Conservation (phyloP, 2,888 invertebrate genomes). For the Alentia gelatinosa region DNA sequence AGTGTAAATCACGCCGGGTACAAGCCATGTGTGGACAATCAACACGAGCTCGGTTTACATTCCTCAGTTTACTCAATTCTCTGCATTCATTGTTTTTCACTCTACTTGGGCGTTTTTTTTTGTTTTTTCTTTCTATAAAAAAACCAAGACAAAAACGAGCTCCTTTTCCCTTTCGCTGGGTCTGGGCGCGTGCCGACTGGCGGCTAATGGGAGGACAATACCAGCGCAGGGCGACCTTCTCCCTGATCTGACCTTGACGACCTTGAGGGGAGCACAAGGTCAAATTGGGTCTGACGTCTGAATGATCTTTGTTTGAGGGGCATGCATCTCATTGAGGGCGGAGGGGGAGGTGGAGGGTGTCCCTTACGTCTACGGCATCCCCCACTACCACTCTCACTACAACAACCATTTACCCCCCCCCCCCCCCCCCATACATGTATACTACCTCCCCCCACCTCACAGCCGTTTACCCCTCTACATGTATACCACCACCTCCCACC, state of each 20-base stretch:
- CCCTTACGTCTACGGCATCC: too few relatives aligned
- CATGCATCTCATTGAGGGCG: not conserved
- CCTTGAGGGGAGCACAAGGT: conserved; percentile 24
- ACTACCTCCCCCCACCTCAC: too few relatives aligned
- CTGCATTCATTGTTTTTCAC: not conserved
- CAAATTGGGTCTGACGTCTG: conserved; percentile 35
- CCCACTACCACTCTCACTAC: too few relatives aligned
- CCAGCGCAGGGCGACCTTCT: not conserved
- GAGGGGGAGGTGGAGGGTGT: too few relatives aligned
- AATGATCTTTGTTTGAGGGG: conserved; percentile 43
- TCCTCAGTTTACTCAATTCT: not conserved
- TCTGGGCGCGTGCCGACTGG: not conserved
- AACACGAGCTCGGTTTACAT: not conserved
- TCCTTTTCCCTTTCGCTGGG: not conserved
- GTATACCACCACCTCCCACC: too few relatives aligned
- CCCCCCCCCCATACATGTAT: too few relatives aligned
- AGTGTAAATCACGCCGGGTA: not conserved
- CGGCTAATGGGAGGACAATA: conserved; percentile 14
- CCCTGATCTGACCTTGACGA: not conserved
- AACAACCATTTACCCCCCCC: too few relatives aligned
- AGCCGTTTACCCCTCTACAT: too few relatives aligned
- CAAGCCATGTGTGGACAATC: not conserved
- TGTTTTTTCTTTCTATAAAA: not conserved
- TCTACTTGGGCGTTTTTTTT: not conserved
- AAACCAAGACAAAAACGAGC: not conserved